These are phyloP conservation scores for Drosophila fungiperda DNA, from an alignment of 2,888 invertebrate species.

Conservation along the genomic window DNA sequence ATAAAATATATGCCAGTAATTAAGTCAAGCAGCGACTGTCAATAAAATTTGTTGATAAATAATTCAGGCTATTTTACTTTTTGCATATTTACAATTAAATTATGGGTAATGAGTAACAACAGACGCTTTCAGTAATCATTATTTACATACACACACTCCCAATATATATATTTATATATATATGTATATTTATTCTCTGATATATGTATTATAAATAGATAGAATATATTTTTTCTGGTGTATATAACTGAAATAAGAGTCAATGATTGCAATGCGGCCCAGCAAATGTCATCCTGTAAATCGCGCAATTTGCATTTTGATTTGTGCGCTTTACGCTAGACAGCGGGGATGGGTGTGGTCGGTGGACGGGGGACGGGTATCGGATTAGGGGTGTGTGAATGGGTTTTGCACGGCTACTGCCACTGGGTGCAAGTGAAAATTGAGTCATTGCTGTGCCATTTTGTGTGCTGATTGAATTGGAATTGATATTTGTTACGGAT, in stretches of 20 bases:
- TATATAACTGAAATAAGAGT: constrained; percentile 13
- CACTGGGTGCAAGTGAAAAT: constrained; percentile 37
- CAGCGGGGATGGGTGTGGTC: constrained; percentile 20
- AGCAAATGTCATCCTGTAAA: constrained; percentile 62
- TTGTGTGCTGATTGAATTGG: constrained; percentile 61
- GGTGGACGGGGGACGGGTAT: background rate
- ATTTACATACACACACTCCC: constrained; percentile 50
- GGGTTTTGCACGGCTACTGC: constrained; percentile 1
- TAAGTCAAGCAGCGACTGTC: constrained; percentile 81
- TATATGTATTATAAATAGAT: constrained; percentile 10
- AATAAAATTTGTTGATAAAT: constrained; percentile 80
- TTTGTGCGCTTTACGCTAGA: constrained; percentile 69
- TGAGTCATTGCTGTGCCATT: constrained; percentile 53
- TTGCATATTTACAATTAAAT: constrained; percentile 78
- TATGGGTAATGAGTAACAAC: constrained; percentile 79
- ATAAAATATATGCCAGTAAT: constrained; percentile 80
- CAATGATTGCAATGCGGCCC: constrained; percentile 32
- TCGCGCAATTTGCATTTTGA: constrained; percentile 75
- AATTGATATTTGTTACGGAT: constrained; percentile 40
- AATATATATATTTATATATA: constrained; percentile 3
- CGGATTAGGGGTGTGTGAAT: background rate
- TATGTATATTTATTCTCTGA: background rate
- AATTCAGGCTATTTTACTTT: constrained; percentile 78
- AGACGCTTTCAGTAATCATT: constrained; percentile 78
- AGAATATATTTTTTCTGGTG: constrained; percentile 11